Evolutionary conservation across 2,113 vertebrate species (phyloP), one percentile per base, ranked within the genome.

Genomic region (Ptyas mucosa): DNA sequence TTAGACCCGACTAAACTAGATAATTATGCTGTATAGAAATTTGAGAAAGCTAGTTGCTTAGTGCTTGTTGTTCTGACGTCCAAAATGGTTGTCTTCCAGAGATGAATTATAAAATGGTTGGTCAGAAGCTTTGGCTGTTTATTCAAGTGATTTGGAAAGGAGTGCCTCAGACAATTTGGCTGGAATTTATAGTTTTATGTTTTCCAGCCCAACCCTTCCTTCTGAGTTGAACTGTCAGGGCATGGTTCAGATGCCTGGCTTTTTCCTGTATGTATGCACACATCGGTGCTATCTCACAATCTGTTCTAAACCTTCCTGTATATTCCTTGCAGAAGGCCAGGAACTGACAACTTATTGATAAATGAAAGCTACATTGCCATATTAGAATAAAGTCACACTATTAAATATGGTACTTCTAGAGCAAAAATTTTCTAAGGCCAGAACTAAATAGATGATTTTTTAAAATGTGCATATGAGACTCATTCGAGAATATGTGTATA

Each of bases 181-280:
- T 98, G 96, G 97, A 98, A 97, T 97, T 97, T 97, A 95, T 94
- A 93, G 97, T 96, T 97, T 97, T 97, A 96, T 98, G 98, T 69
- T 98, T 99, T 99, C 98, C 98, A 99, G 98, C 98, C 98, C 98
- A 97, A 95, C 97, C 98, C 97, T 98, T 98, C 97, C 98, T 98
- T 98, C 98, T 98, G 97, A 98, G 98, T 98, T 90, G 97, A 98
- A 97, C 97, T 99, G 98, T 99, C 98, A 98, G 98, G 97, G 98
- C 99, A 99, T 99, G 98, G 97, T 97, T 97, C 94, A 96, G 98
- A 98, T 99, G 98, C 98, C 98, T 98, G 98, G 96, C 98, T 97
- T 98, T 97, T 97, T 96, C 97, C 94, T 97, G 46, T 90, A 3
- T 98, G 97, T 46, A n/a, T 97, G 95, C 93, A 46, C 18, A 26